Base-by-base conservation (phyloP, 2,888 invertebrate genomes). In the Alsophila aescularia region DNA sequence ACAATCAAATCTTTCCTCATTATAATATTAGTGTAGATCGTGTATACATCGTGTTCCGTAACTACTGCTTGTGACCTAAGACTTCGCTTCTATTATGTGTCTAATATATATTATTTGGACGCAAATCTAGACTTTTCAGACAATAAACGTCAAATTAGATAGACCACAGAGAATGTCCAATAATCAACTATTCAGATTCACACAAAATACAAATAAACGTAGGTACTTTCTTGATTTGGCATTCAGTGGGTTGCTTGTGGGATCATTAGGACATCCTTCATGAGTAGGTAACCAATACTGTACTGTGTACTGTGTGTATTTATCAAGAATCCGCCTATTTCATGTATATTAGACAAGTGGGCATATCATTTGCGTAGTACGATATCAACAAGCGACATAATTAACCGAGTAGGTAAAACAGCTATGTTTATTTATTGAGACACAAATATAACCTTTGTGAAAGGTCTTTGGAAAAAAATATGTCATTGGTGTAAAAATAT, bases 401-500 rank as follows among this genome's bases (percentile, higher is more conserved):
- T 21, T 18, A 41, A 24, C 40, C 36, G 15, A 43, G 15, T 24
- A 43, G 42, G 9, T 29, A 42, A 41, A 9, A 7, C 21, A 47
- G 24, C 4, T 13, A 27, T 39, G 13, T 34, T 54, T 58, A 51
- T 58, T 60, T 60, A 58, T 58, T 34, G 44, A 35, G 35, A 49
- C 31, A 48, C 44, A 52, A 54, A 60, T 56, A 56, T 42, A 62
- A 50, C 52, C 45, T 60, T 59, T 53, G 50, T 60, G 60, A 62
- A 57, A 63, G 51, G 54, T 61, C 61, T 52, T 70, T 66, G 67
- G 67, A 73, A 74, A 72, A n/a, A n/a, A n/a, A n/a, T n/a, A 66
- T 70, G 71, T 77, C 71, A 67, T 74, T 68, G 66, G 67, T 70
- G 67, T 67, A 60, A 79, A 81, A 81, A 81, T 74, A 83, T 83